Evolutionary conservation across 2,797 vertebrate genomes (phyloP).

Genomic region (Darevskia mixta): DNA sequence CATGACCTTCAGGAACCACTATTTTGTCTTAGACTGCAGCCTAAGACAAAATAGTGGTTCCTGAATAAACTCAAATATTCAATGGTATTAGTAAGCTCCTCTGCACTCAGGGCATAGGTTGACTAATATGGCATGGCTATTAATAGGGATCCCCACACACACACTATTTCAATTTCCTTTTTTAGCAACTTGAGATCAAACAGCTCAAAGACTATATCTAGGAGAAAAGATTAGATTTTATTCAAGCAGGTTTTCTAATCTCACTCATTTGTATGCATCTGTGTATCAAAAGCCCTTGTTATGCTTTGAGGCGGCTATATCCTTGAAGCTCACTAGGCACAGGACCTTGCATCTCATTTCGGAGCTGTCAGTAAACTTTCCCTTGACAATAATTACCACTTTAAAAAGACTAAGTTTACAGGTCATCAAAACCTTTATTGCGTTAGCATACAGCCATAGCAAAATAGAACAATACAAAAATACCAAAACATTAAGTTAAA

Average conservation of each 20-base stretch:
- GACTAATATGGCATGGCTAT: background rate
- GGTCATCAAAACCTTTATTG: background rate
- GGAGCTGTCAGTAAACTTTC: conserved; percentile 19
- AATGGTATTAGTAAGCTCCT: background rate
- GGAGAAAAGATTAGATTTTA: conserved; percentile 5
- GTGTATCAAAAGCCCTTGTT: background rate
- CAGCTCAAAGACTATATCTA: background rate
- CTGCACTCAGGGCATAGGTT: background rate
- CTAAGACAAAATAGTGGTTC: background rate
- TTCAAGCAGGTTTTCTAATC: conserved; percentile 23
- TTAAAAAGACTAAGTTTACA: conserved; percentile 20
- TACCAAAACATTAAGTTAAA: too few species aligned
- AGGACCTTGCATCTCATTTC: conserved; percentile 27
- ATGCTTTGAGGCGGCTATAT: conserved; percentile 13
- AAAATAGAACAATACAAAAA: too few species aligned
- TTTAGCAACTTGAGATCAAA: background rate
- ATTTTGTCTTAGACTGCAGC: too few species aligned
- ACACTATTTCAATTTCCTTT: background rate
- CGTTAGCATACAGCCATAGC: too few species aligned
- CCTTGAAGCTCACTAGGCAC: conserved; percentile 15
- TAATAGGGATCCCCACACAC: background rate
- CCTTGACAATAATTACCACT: conserved; percentile 28
- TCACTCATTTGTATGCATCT: conserved; percentile 23
- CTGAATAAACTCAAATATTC: background rate
- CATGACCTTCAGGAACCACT: too few species aligned